Evolutionary conservation across 2,888 invertebrate genomes (phyloP).

Genomic region (Pasiphila rectangulata): DNA sequence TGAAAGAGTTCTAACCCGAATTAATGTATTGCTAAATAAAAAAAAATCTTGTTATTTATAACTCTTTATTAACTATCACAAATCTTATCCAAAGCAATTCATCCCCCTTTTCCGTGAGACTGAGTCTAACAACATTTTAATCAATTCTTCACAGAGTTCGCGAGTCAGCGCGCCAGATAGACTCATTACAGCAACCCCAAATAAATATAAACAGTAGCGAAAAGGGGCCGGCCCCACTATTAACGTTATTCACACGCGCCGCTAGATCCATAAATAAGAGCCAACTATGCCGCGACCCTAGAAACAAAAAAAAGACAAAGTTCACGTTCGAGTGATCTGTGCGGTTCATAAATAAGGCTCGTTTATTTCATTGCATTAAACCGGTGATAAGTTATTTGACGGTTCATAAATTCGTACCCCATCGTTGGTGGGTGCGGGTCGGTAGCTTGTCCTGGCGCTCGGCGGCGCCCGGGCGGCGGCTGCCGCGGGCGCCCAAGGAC

Average conservation of each 20-base stretch:
- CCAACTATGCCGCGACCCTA: constrained; percentile 63
- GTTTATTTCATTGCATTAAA: constrained; percentile 78
- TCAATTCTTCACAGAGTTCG: constrained; percentile 79
- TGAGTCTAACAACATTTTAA: constrained; percentile 79
- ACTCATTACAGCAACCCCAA: constrained; percentile 78
- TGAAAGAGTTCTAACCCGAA: not conserved
- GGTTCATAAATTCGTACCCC: constrained; percentile 75
- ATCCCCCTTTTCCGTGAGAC: constrained; percentile 71
- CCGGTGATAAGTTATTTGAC: constrained; percentile 79
- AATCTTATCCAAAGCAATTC: constrained; percentile 60
- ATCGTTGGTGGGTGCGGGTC: constrained; percentile 50
- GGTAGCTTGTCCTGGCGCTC: constrained; percentile 42
- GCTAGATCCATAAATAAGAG: constrained; percentile 76
- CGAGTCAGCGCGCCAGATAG: constrained; percentile 78
- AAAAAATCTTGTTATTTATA: not conserved
- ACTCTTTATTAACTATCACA: constrained; percentile 56
- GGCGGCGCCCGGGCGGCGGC: constrained; percentile 47
- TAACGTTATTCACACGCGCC: constrained; percentile 78
- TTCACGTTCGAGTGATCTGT: constrained; percentile 68
- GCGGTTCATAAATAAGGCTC: constrained; percentile 74
- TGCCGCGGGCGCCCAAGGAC: constrained; percentile 61
- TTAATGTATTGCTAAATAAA: not conserved
- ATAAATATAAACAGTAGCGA: constrained; percentile 79
- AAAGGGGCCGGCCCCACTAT: constrained; percentile 73
- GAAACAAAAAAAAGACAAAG: constrained; percentile 69